Conservation (phyloP, 92 coral and sea anemone species). For the Heliopora coerulea region DNA sequence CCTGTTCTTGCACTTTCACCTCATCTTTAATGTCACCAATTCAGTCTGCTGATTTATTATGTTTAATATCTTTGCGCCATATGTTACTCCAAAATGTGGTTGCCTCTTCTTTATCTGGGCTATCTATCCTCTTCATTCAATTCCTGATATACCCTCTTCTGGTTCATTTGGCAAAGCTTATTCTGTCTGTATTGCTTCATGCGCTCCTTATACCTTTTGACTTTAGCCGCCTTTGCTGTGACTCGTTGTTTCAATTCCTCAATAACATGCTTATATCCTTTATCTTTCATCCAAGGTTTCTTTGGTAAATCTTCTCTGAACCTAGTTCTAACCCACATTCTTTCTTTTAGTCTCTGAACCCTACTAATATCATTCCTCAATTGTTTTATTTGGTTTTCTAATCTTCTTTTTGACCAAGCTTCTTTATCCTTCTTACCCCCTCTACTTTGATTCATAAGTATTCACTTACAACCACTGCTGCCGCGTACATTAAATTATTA, state of each 20-base stretch:
- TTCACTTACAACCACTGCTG: constrained; percentile 22
- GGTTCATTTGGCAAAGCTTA: constrained; percentile 33
- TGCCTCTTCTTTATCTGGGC: constrained; percentile 44
- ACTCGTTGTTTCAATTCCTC: constrained; percentile 49
- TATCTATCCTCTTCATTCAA: no score
- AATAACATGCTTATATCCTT: constrained; percentile 39
- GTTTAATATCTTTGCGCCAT: constrained; percentile 35
- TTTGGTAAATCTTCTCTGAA: background rate
- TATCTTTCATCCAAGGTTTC: constrained; percentile 23
- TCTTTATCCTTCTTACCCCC: background rate
- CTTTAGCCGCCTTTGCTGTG: constrained; percentile 43
- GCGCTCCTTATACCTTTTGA: background rate
- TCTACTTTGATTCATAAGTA: background rate
- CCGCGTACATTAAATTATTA: constrained; percentile 35
- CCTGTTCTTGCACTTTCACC: no score
- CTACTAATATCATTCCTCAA: constrained; percentile 27
- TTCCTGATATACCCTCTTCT: constrained; percentile 14
- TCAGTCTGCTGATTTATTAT: constrained; percentile 48
- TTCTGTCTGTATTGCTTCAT: constrained; percentile 39
- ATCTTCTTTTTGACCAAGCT: constrained; percentile 7
- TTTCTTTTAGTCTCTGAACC: constrained; percentile 31
- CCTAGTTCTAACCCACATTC: background rate
- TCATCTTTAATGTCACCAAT: background rate
- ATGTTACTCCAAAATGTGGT: constrained; percentile 33
- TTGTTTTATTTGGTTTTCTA: constrained; percentile 2